Base-by-base conservation (phyloP, 2,888 invertebrate genomes). In the Tetramorium bicarinatum region DNA sequence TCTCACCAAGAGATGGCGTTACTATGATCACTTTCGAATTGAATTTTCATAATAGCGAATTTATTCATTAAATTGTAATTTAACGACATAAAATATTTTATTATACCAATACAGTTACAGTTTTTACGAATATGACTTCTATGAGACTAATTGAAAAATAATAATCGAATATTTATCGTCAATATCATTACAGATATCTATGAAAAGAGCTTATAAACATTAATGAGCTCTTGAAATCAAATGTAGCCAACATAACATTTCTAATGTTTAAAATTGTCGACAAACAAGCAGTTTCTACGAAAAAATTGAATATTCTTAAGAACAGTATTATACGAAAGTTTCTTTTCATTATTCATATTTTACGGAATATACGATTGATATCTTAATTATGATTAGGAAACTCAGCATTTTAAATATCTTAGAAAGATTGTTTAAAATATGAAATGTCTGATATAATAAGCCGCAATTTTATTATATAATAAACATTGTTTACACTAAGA, bases 1-100 rank as follows among this genome's bases (percentile, higher is more conserved):
- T 38, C 3, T 54, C 6, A n/a, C 29, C n/a, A 44, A 54, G 2
- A 77, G 77, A 66, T 67, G 54, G 77, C 25, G 41, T 2, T 9
- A 29, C 21, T 2, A 0, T 76, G 15, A 41, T 11, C 4, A 41
- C 41, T 67, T 15, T 29, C 2, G 38, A 49, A 74, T n/a, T 47
- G 44, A 59, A 44, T 44, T 11, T 44, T 13, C 3, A 7, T 6
- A 18, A 21, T 47, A 29, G 4, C 47, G 15, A 75, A 38, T 61
- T 21, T 7, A 44, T 62, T 29, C 6, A 56, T 15, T 3, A 29
- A 67, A 41, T 0, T 66, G 13, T 41, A 59, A 4, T 72, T 59
- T 69, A 18, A 4, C 44, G 18, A 25, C 18, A 54, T 3, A 44
- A 13, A 72, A 18, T 9, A 18, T 52, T 1, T 41, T 38, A 9